Percentiles rank a stretch among this genome's conserved stretches.
Conservation (phyloP, 2,888 invertebrate species). For the Pollenia angustigena region DNA sequence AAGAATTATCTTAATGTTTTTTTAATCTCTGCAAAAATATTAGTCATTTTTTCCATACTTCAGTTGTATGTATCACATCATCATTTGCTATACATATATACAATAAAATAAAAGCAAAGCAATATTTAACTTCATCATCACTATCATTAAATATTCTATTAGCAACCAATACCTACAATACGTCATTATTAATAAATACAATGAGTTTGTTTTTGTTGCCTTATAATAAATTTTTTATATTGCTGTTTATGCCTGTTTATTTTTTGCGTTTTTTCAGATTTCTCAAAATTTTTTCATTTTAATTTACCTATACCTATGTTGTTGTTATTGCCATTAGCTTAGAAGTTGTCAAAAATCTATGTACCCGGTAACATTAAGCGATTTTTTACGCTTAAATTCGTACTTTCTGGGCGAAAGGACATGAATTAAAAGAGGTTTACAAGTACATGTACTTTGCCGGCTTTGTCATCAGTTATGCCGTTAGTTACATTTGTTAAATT, state of each 20-base stretch:
- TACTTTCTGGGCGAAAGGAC: too few relatives aligned
- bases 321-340: not conserved
- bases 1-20: constrained; percentile 13
- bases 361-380: too few relatives aligned
- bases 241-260: not conserved
- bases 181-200: constrained; percentile 34
- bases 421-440: too few relatives aligned
- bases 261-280: constrained; percentile 9
- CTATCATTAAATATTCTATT: constrained; percentile 5
- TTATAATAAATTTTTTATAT: not conserved
- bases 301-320: not conserved
- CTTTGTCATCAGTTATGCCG: too few relatives aligned
- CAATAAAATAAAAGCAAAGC: constrained; percentile 14
- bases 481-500: too few relatives aligned
- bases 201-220: not conserved
- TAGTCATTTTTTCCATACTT: constrained; percentile 72
- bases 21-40: constrained; percentile 43
- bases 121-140: constrained; percentile 40
- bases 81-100: constrained; percentile 38
- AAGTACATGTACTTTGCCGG: too few relatives aligned
- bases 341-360: constrained; percentile 21
- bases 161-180: constrained; percentile 2
- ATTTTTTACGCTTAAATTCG: too few relatives aligned
- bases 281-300: constrained; percentile 24
- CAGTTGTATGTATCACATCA: constrained; percentile 67